Conservation (phyloP, 1,140 invertebrate species). For the Periplaneta americana region DNA sequence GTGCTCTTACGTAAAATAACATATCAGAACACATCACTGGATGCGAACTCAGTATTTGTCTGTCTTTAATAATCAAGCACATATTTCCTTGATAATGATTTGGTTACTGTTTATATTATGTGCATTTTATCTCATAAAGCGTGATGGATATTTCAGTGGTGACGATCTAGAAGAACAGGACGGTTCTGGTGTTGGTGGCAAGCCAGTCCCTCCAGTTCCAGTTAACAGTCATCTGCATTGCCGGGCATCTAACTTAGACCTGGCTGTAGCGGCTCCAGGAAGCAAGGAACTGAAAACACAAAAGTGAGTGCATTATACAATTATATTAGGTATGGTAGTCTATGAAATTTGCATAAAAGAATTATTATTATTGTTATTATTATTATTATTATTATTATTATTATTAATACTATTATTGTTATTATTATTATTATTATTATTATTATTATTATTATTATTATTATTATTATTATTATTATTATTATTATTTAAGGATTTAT, state of each 20-base stretch:
- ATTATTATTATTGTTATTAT: no score
- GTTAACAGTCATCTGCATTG: slow-evolving; percentile 61
- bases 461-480: slow-evolving; percentile 15
- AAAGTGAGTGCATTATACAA: slow-evolving; percentile 47
- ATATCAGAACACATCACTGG: no score
- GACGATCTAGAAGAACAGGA: slow-evolving; percentile 33
- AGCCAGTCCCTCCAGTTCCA: slow-evolving; percentile 48
- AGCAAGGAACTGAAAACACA: slow-evolving; percentile 51
- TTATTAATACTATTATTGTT: no score
- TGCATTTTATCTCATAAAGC: no score
- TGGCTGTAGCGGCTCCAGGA: slow-evolving; percentile 31
- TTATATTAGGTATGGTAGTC: background rate
- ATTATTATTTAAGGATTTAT: no score
- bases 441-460: slow-evolving; percentile 7
- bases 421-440: background rate
- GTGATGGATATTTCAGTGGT: slow-evolving; percentile 28
- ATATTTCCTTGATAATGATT: no score
- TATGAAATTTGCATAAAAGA: background rate
- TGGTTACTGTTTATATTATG: no score
- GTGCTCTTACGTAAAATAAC: no score
- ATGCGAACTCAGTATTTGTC: no score
- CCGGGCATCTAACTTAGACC: slow-evolving; percentile 43
- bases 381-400: no score
- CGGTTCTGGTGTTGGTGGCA: slow-evolving; percentile 16
- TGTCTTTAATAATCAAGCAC: no score